Conservation (phyloP, 2,888 invertebrate genomes). For the Lysandra coridon region DNA sequence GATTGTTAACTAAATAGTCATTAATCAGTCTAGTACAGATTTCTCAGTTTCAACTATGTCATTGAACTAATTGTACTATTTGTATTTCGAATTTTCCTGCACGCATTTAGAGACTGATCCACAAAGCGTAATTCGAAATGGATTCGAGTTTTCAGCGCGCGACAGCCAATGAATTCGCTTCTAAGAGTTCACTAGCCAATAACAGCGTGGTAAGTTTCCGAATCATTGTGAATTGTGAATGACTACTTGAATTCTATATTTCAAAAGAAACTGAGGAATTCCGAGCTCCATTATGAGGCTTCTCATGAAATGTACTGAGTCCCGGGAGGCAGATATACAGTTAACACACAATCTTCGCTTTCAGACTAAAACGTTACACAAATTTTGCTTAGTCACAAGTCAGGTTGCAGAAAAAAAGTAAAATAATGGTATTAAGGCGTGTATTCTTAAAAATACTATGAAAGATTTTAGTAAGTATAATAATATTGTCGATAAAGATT, state of each 20-base stretch:
- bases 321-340: background rate
- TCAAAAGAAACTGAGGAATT: background rate
- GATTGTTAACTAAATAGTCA: conserved; percentile 15
- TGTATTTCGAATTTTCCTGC: background rate
- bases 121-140: too few relatives aligned
- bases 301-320: background rate
- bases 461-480: too few relatives aligned
- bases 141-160: too few relatives aligned
- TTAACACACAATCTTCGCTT: background rate
- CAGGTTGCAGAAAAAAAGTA: background rate
- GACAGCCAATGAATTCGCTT: background rate
- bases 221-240: background rate
- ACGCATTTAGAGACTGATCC: background rate
- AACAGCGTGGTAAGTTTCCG: background rate
- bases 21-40: conserved; percentile 13
- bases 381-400: background rate
- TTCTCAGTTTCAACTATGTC: background rate
- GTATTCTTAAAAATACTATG: too few relatives aligned
- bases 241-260: background rate
- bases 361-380: background rate
- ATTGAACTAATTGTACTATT: background rate
- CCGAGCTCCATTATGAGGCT: background rate
- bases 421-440: too few relatives aligned
- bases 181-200: background rate
- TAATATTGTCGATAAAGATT: too few relatives aligned